Base-by-base conservation (phyloP, 2,797 vertebrate species). In the Arctocebus calabarensis region DNA sequence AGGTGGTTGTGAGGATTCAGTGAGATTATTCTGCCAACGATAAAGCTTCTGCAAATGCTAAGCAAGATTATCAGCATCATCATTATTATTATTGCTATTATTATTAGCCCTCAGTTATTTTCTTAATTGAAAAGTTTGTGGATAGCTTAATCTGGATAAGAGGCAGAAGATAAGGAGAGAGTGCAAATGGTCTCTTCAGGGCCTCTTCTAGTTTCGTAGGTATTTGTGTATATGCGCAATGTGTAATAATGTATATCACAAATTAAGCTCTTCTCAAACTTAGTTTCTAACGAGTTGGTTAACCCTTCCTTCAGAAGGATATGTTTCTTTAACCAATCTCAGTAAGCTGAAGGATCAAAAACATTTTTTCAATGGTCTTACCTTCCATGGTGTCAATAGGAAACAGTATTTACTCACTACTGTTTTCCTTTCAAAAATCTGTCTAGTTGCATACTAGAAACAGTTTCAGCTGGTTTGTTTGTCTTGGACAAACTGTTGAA, bases 381-480 rank as follows among this genome's bases (percentile, higher is more conserved):
- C 86, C 64, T 98, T 97, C 77, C 45, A 87, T 94, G 37, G 79
- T 95, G 87, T 96, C 94, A 95, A 75, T 85, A 96, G 94, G 86
- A 98, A 97, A 96, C 37, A 91, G 66, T 95, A 97, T 97, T 97
- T 97, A 97, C 97, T 97, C 93, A 97, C 95, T 97, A 95, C 96
- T 95, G 92, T 95, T 97, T 96, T 95, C 86, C 91, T 96, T 97
- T 96, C 91, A 96, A 97, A 97, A 96, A 89, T 94, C 92, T 91
- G 83, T 95, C 96, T 92, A 90, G 84, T 91, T 96, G 96, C 84
- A 57, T 88, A 96, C 93, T 96, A 96, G 93, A 97, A 95, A 95
- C 94, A 66, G 91, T 84, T 96, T 96, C 75, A 59, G 91, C 88
- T 94, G 91, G 66, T 93, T 96, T 96, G 85, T 97, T 97, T 97